Percentiles rank a stretch among this genome's conserved stretches.
Evolutionary conservation across 92 coral and sea anemone genomes (phyloP).

Genomic region (Meandrina meandrites): DNA sequence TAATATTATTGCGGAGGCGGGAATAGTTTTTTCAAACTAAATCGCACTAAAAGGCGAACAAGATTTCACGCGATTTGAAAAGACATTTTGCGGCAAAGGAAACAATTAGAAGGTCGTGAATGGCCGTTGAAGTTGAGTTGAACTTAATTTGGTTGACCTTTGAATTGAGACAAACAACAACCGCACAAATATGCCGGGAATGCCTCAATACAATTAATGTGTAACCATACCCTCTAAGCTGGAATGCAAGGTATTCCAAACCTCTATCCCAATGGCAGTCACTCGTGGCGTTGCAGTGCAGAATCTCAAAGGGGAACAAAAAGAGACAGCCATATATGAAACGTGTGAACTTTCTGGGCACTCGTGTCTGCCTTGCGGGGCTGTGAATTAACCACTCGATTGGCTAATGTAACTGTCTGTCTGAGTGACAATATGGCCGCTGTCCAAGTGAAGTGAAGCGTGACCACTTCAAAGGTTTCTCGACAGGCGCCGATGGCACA

Average conservation of each 20-base stretch:
- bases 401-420: neutral
- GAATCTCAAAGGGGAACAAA: neutral
- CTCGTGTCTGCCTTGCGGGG: neutral
- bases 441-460: constrained; percentile 33
- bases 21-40: constrained; percentile 1
- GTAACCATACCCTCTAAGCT: constrained; percentile 31
- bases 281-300: constrained; percentile 2
- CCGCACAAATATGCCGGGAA: constrained; percentile 15
- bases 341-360: neutral
- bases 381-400: neutral
- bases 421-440: constrained; percentile 21
- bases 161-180: constrained; percentile 36
- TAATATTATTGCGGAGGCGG: neutral
- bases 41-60: constrained; percentile 34
- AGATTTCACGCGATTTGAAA: neutral
- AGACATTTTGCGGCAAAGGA: neutral
- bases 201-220: constrained; percentile 45
- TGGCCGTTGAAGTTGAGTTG: constrained; percentile 27
- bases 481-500: constrained; percentile 8
- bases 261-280: neutral
- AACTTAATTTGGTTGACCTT: constrained; percentile 45
- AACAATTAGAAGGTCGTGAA: constrained; percentile 4
- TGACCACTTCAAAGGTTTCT: constrained; percentile 37
- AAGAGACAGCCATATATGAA: neutral
- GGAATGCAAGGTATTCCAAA: constrained; percentile 31